Percentiles rank a stretch among this genome's conserved stretches.
These are phyloP conservation scores for Amblyornis subalaris DNA, from an alignment of 2,113 vertebrate species.

Conservation along the genomic window DNA sequence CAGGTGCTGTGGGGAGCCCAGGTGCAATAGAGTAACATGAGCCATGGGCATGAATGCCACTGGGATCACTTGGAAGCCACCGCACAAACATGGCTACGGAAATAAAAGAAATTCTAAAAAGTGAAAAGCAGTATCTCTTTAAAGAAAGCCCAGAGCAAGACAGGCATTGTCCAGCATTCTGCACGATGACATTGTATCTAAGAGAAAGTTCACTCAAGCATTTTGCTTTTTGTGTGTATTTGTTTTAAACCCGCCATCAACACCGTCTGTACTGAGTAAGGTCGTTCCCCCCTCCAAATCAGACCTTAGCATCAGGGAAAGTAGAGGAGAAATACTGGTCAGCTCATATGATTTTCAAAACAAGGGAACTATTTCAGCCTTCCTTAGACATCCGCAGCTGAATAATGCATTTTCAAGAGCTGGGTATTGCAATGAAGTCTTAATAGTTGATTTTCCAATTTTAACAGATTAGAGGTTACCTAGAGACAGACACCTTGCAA, in stretches of 20 bases:
- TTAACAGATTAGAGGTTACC: background rate
- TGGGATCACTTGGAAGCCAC: rapidly evolving
- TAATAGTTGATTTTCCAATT: background rate
- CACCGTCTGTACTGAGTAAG: rapidly evolving
- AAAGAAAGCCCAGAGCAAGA: background rate
- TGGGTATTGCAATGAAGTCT: background rate
- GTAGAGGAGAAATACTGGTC: background rate
- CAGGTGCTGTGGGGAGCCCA: background rate
- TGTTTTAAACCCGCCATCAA: background rate
- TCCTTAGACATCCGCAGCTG: background rate
- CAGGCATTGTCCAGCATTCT: background rate
- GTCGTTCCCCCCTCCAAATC: background rate
- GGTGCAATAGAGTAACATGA: background rate
- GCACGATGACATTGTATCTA: no score
- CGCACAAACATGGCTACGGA: background rate
- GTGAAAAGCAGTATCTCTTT: background rate
- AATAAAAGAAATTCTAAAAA: background rate
- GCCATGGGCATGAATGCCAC: background rate
- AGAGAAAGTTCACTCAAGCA: rapidly evolving
- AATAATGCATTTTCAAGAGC: background rate
- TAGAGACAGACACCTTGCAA: rapidly evolving
- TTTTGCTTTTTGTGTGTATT: background rate
- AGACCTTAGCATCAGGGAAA: background rate
- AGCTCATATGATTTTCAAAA: background rate
- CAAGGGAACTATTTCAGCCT: background rate